A percentile compares a stretch with the other conserved stretches of the same genome.
phyloP scores from a whole-genome alignment of 1,140 invertebrate genomes.

The Sycobia sp. region DNA sequence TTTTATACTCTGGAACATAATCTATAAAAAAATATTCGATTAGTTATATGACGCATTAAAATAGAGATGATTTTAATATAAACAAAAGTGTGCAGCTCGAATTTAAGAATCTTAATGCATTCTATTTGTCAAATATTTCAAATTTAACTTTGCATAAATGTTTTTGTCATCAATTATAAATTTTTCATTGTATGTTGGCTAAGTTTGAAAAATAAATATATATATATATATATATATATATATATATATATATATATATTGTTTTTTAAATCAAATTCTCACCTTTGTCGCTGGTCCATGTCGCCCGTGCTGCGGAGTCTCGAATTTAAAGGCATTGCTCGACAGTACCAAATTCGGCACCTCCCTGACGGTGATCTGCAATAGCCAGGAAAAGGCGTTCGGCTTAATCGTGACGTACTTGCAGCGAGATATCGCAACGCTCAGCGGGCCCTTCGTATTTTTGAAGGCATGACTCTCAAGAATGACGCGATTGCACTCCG shows the following conservation, averaged over 20 bases:
- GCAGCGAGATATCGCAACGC: slow-evolving; percentile 64
- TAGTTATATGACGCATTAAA: no score
- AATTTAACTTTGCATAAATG: no score
- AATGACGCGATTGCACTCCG: slow-evolving; percentile 61
- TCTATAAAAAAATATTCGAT: slow-evolving; percentile 61
- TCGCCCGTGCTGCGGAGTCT: slow-evolving; percentile 60
- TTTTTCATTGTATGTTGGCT: no score
- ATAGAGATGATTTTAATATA: no score
- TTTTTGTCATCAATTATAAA: no score
- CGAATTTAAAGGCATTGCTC: slow-evolving; percentile 68
- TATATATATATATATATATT: no score
- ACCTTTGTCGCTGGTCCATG: slow-evolving; percentile 68
- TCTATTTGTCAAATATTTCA: no score
- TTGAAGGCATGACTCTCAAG: slow-evolving; percentile 65
- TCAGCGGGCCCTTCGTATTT: slow-evolving; percentile 65
- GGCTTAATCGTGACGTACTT: slow-evolving; percentile 65
- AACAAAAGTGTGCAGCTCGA: no score
- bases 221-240: no score
- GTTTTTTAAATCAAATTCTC: no score
- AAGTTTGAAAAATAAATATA: no score
- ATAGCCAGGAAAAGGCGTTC: slow-evolving; percentile 69
- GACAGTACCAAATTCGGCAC: slow-evolving; percentile 63
- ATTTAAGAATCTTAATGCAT: no score
- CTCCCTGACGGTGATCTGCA: slow-evolving; percentile 65
- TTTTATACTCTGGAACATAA: slow-evolving; percentile 68